Evolutionary conservation across 2,113 vertebrate genomes (phyloP).

Genomic region (Abramis brama): DNA sequence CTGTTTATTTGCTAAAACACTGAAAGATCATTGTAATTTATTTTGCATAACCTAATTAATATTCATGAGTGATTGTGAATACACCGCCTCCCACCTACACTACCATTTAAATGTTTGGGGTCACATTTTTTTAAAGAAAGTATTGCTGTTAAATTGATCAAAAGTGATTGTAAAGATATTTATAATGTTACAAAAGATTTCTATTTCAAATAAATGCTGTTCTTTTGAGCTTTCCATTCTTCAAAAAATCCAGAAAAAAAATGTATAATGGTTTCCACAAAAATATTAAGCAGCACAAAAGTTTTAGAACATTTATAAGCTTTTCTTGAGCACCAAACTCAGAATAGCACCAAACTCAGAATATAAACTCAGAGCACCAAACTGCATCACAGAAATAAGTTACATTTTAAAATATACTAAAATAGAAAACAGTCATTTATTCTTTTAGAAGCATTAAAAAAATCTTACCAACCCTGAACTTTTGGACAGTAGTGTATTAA

Average conservation of each 20-base stretch:
- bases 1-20: background rate
- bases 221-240: background rate
- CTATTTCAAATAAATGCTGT: background rate
- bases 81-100: too few species aligned
- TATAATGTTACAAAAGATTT: background rate
- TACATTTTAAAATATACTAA: background rate
- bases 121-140: too few species aligned
- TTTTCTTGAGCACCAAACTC: too few species aligned
- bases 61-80: background rate
- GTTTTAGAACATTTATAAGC: too few species aligned
- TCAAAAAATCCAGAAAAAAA: background rate
- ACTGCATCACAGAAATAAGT: background rate
- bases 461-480: background rate
- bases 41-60: background rate
- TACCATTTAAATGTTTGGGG: too few species aligned
- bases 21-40: background rate
- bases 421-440: background rate
- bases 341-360: too few species aligned
- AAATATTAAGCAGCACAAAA: too few species aligned
- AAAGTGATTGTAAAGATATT: background rate
- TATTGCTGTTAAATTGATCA: background rate
- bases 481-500: background rate
- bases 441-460: background rate
- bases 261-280: background rate
- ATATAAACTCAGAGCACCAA: too few species aligned